Evolutionary conservation across 2,797 vertebrate species (phyloP), one percentile per base, ranked within the genome.

Genomic region (Crenichthys baileyi): DNA sequence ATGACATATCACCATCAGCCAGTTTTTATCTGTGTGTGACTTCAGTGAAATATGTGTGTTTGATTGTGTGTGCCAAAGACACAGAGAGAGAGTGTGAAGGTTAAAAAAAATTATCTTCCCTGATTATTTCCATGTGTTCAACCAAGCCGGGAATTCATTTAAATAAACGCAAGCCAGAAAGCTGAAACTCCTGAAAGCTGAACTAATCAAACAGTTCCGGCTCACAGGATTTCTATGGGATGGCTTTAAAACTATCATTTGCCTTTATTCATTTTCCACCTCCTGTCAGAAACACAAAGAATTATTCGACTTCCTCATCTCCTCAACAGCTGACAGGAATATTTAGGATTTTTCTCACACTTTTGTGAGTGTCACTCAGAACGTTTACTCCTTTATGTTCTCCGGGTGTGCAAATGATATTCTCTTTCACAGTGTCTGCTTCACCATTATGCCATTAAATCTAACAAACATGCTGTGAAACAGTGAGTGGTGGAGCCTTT

Each of bases 111-210:
- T 86, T 89, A 92, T 84, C 72, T 67, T 77, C 76, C 81, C 77
- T 93, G 87, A 95, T 94, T 89, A 86, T 85, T 93, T 87, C 93
- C 94, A 15, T 46, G 41, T 95, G 94, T 93, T 87, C 70, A 75
- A 84, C 78, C 87, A 56, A 74, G 85, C 89, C 56, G 81, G 72
- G 85, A 80, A 83, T 87, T 89, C 87, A 80, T 88, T 86, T 89
- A 86, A 90, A 90, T 90, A 77, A 85, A 88, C 83, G 75, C 26
- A 61, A 90, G 84, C 81, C 87, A 87, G 83, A 85, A 68, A 84
- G 68, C 83, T 26, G 73, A 88, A 76, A 78, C 81, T 77, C 87
- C 86, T 68, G 77, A 60, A 74, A 82, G 87, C 84, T 48, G 83
- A 80, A 83, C 72, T 85, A 88, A 93, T 91, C 89, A 87, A 80